phyloP scores from a whole-genome alignment of 2,113 vertebrate genomes.

The Mastomys natalensis region DNA sequence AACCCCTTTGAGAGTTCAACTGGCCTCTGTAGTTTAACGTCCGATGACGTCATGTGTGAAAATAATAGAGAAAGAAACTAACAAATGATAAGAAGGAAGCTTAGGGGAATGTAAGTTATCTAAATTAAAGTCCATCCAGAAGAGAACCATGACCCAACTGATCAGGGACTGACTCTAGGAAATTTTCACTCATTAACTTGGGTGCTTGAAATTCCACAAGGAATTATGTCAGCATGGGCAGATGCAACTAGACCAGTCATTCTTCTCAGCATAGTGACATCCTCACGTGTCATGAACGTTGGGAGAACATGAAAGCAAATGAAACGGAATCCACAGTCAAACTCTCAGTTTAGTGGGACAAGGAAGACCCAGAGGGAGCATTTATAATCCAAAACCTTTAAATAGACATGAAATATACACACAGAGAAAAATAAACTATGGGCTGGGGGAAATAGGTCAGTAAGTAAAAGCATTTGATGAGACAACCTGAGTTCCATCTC shows the following conservation, averaged over 20 bases:
- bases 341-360: conserved; percentile 13
- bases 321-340: conserved; percentile 29
- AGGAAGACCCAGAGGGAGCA: conserved; percentile 41
- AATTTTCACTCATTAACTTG: conserved; percentile 44
- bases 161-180: neutral
- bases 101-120: neutral
- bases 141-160: conserved; percentile 20
- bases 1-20: conserved; percentile 44
- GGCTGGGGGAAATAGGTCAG: neutral
- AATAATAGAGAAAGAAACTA: neutral
- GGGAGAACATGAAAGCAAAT: conserved; percentile 32
- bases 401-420: neutral
- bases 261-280: conserved; percentile 48
- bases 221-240: neutral
- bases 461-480: neutral
- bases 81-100: conserved; percentile 14
- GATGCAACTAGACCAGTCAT: conserved; percentile 51
- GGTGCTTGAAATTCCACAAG: conserved; percentile 40
- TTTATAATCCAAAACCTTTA: conserved; percentile 38
- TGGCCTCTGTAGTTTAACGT: conserved; percentile 12
- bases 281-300: conserved; percentile 44
- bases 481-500: neutral
- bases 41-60: neutral
- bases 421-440: neutral
- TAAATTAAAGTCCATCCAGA: conserved; percentile 29